phyloP scores from a whole-genome alignment of 1,140 invertebrate genomes.

The Pseudomyrmex pallidus region DNA sequence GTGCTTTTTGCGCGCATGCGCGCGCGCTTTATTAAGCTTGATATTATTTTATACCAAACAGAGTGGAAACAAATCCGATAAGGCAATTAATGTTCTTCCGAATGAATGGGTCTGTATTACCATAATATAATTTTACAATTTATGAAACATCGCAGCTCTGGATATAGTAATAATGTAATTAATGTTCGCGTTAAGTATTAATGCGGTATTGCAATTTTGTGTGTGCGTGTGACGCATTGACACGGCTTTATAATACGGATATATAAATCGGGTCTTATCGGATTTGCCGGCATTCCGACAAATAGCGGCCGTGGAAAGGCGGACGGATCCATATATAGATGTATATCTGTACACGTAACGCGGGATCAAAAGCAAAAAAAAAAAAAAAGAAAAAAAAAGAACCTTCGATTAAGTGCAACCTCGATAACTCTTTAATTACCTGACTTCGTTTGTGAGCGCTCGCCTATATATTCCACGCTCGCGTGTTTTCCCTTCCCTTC shows the following conservation, averaged over 20 bases:
- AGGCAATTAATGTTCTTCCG: slow-evolving; percentile 61
- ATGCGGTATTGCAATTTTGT: slow-evolving; percentile 40
- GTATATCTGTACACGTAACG: too few species aligned
- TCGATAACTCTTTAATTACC: slow-evolving; percentile 48
- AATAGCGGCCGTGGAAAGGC: slow-evolving; percentile 6
- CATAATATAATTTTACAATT: slow-evolving; percentile 59
- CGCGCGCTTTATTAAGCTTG: slow-evolving; percentile 30
- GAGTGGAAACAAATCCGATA: slow-evolving; percentile 53
- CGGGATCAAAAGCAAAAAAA: neutral
- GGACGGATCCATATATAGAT: neutral
- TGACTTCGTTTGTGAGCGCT: slow-evolving; percentile 12
- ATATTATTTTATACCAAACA: slow-evolving; percentile 56
- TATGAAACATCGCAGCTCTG: slow-evolving; percentile 48
- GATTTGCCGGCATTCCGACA: slow-evolving; percentile 25
- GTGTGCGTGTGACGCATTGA: slow-evolving; percentile 31
- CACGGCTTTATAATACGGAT: slow-evolving; percentile 46
- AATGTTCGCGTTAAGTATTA: slow-evolving; percentile 56
- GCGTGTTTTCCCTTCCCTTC: too few species aligned
- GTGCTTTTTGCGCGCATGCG: slow-evolving; percentile 17
- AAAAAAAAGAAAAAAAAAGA: neutral
- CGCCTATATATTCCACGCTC: slow-evolving; percentile 11
- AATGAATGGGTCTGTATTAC: slow-evolving; percentile 49
- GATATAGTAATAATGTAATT: slow-evolving; percentile 55
- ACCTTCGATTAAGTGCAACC: slow-evolving; percentile 33
- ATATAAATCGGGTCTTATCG: slow-evolving; percentile 33